These are phyloP conservation scores for Pantala flavescens DNA, from an alignment of 1,140 invertebrate species.

Conservation along the genomic window DNA sequence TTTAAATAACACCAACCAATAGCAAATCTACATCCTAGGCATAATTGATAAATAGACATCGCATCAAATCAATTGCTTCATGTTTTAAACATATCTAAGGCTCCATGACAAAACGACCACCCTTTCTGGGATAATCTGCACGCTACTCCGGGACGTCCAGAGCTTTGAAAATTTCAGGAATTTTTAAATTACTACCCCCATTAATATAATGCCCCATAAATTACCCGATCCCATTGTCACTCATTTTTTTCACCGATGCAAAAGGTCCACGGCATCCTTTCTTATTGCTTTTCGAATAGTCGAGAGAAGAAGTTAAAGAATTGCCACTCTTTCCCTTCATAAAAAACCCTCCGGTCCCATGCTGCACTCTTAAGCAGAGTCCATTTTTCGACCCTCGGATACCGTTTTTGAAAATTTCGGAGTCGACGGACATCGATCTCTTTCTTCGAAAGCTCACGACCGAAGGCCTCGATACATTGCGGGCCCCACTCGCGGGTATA, in stretches of 20 bases:
- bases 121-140: too few relatives aligned
- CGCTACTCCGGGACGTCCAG: too few relatives aligned
- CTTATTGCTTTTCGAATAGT: neutral
- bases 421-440: neutral
- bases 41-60: too few relatives aligned
- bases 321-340: neutral
- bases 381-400: conserved; percentile 1
- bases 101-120: too few relatives aligned
- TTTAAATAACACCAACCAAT: too few relatives aligned
- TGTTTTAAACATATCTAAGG: too few relatives aligned
- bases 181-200: neutral
- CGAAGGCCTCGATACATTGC: neutral
- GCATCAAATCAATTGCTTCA: too few relatives aligned
- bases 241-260: neutral
- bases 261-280: neutral
- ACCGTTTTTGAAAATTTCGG: neutral
- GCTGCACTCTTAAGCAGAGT: neutral
- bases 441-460: neutral
- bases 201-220: neutral
- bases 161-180: too few relatives aligned
- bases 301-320: neutral
- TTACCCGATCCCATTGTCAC: neutral
- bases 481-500: neutral
- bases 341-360: neutral
- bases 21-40: too few relatives aligned